Evolutionary conservation across 2,797 vertebrate genomes (phyloP), one percentile per base, ranked within the genome.

Genomic region (Hipposideros larvatus): DNA sequence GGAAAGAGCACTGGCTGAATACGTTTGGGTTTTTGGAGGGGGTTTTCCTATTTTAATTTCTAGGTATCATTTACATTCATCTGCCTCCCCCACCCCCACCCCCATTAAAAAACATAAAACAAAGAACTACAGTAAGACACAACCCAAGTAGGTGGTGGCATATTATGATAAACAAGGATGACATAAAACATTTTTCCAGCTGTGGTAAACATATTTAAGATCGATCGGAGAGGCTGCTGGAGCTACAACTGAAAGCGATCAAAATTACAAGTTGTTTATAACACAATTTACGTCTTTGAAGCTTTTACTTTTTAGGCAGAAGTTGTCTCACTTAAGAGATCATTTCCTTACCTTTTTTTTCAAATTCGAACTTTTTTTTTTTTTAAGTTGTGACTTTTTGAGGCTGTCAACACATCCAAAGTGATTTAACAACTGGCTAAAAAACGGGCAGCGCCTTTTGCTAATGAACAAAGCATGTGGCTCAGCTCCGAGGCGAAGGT

Each of bases 251-350:
- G 96, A 98, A 98, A 97, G 97, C 73, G 55, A 96, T 95, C 95
- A 91, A 98, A 98, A 98, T 98, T 98, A 97, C 97, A 97, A 98
- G 96, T 96, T 97, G 98, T 98, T 98, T 97, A 24, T 96, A 97
- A 98, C 97, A 97, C 10, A 98, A 98, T 97, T 97, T 96, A 91
- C 96, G 96, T 97, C 98, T 96, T 95, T 74, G 80, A 95, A 75
- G 95, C 73, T 92, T 88, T 96, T 89, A 63, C 78, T 71, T 96
- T 78, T 66, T 31, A 96, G 87, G 97, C 61, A 97, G 95, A 98
- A 98, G 96, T 68, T 92, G 85, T 97, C 96, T 98, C 97, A 91
- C 97, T 87, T 13, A 87, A 98, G 95, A 98, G 96, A 98, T 97
- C 95, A 75, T 78, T 98, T 92, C 96, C 46, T 79, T 83, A 90